Percentiles rank a stretch among this genome's conserved stretches.
phyloP scores from a whole-genome alignment of 2,797 vertebrate genomes.

The Masticophis lateralis region DNA sequence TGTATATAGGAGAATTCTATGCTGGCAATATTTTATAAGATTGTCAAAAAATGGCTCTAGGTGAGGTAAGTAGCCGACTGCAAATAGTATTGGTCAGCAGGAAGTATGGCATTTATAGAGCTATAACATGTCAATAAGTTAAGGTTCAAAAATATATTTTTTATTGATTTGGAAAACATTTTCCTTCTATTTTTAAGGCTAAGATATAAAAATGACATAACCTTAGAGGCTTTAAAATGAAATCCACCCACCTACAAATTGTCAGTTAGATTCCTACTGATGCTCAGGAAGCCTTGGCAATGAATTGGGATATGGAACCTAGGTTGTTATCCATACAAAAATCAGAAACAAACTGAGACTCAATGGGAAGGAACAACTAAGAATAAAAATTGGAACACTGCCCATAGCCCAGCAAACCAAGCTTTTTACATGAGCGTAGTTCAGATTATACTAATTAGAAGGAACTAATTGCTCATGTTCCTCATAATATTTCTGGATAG shows the following conservation, averaged over 20 bases:
- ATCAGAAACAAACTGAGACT: not conserved
- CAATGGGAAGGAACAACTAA: conserved; percentile 1
- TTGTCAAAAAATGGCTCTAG: not conserved
- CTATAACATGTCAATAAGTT: not conserved
- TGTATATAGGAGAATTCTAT: not conserved
- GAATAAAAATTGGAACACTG: conserved; percentile 31
- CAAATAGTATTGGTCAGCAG: not conserved
- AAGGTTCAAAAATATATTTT: not conserved
- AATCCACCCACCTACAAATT: rapidly evolving
- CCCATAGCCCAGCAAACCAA: conserved; percentile 20
- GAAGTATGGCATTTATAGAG: not conserved
- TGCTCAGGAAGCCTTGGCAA: not conserved
- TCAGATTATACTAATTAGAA: conserved; percentile 27
- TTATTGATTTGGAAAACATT: conserved; percentile 4
- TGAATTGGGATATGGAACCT: not conserved
- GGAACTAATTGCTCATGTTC: conserved; percentile 28
- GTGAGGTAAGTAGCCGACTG: not conserved
- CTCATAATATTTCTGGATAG: conserved; percentile 18
- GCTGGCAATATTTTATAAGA: too few species aligned
- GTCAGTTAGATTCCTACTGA: not conserved
- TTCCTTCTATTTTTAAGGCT: conserved; percentile 7
- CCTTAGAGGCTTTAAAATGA: not conserved
- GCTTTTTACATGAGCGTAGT: not conserved
- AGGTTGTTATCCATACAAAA: not conserved
- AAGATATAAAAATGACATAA: not conserved